These are phyloP conservation scores for Lagorchestes hirsutus DNA, from an alignment of 2,797 vertebrate genomes.

Conservation along the genomic window DNA sequence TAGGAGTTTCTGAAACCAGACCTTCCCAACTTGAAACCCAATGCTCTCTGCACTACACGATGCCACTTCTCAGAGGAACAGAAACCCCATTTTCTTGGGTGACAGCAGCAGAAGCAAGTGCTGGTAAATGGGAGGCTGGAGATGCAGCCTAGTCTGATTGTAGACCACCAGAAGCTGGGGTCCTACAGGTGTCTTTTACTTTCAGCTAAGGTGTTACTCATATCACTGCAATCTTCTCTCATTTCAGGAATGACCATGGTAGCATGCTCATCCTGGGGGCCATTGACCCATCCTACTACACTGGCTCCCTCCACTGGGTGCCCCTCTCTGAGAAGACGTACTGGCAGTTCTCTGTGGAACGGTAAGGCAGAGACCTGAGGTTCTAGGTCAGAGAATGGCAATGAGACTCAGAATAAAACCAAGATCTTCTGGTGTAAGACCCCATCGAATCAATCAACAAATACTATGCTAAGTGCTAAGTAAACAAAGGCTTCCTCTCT, in stretches of 20 bases:
- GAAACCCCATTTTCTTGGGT: neutral
- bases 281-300: conserved; percentile 71
- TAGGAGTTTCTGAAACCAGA: neutral
- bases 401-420: neutral
- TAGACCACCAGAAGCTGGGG: neutral
- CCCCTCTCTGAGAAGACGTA: conserved; percentile 76
- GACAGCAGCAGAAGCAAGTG: neutral
- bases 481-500: neutral
- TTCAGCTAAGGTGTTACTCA: rapidly evolving
- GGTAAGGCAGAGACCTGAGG: conserved; percentile 59
- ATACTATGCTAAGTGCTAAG: neutral
- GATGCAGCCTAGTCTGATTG: rapidly evolving
- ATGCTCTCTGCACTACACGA: neutral
- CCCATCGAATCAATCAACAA: neutral
- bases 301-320: conserved; percentile 80
- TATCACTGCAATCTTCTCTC: neutral
- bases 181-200: neutral
- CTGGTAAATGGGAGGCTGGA: neutral
- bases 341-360: conserved; percentile 85
- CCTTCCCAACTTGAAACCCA: neutral
- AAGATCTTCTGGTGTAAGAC: neutral
- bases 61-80: rapidly evolving
- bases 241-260: conserved; percentile 58
- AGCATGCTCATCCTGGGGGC: conserved; percentile 82
- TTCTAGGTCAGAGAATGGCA: neutral